These are phyloP conservation scores for Chironomus striatipennis DNA, from an alignment of 1,140 invertebrate genomes.

Conservation along the genomic window DNA sequence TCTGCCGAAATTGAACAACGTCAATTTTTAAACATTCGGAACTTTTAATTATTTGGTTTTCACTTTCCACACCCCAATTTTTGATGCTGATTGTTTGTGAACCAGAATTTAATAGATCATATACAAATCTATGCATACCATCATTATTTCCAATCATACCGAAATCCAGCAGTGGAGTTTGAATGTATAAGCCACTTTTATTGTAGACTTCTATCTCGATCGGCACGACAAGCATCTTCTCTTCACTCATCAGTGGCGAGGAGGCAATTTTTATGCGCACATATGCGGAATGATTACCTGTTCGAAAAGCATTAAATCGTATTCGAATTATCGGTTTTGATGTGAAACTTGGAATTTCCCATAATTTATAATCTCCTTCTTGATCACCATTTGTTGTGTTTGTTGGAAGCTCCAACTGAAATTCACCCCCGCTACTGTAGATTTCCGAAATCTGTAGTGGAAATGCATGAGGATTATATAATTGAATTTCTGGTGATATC, in stretches of 20 bases:
- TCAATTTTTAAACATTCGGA: background rate
- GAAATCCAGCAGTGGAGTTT: slow-evolving; percentile 73
- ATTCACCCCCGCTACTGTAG: slow-evolving; percentile 84
- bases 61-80: slow-evolving; percentile 7
- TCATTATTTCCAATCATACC: slow-evolving; percentile 39
- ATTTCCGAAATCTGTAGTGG: slow-evolving; percentile 65
- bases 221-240: slow-evolving; percentile 62
- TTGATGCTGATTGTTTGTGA: background rate
- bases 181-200: slow-evolving; percentile 62
- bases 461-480: slow-evolving; percentile 87
- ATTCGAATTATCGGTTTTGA: slow-evolving; percentile 83
- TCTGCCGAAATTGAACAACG: background rate
- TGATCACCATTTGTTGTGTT: slow-evolving; percentile 49
- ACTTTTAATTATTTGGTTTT: background rate
- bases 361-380: slow-evolving; percentile 70
- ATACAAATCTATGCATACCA: background rate
- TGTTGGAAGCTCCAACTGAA: slow-evolving; percentile 77
- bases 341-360: slow-evolving; percentile 85
- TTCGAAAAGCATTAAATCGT: slow-evolving; percentile 60
- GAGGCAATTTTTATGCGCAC: slow-evolving; percentile 38
- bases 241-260: slow-evolving; percentile 26
- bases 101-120: background rate
- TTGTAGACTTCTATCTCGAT: slow-evolving; percentile 79
- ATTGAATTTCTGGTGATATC: slow-evolving; percentile 79
- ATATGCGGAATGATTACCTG: slow-evolving; percentile 41